phyloP scores from a whole-genome alignment of 2,113 vertebrate species.

The Monopterus albus region DNA sequence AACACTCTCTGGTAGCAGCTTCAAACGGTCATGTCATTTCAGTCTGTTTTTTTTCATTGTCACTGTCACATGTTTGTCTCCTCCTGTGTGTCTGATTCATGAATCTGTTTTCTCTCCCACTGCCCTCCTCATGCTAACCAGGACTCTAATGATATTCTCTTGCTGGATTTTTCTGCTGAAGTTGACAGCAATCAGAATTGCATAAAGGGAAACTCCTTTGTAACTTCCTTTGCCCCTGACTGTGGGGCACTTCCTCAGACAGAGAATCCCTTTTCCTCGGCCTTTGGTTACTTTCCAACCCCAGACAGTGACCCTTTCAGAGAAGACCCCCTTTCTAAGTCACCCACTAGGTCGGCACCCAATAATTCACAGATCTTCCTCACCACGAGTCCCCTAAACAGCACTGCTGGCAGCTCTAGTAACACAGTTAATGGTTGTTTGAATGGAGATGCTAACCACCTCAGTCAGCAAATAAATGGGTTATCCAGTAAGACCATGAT shows the following conservation, averaged over 20 bases:
- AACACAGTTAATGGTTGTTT: constrained; percentile 74
- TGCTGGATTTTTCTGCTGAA: constrained; percentile 96
- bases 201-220: constrained; percentile 88
- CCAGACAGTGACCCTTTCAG: constrained; percentile 92
- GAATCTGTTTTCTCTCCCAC: constrained; percentile 57
- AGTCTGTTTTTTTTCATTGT: constrained; percentile 62
- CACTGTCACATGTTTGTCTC: constrained; percentile 50
- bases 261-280: constrained; percentile 85
- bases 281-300: constrained; percentile 91
- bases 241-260: constrained; percentile 82
- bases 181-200: constrained; percentile 93
- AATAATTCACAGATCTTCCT: constrained; percentile 76
- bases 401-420: constrained; percentile 59
- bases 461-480: constrained; percentile 86
- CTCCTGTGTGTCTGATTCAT: constrained; percentile 62
- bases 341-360: constrained; percentile 71
- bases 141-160: constrained; percentile 93
- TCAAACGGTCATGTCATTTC: constrained; percentile 49
- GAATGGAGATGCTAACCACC: constrained; percentile 82
- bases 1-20: constrained; percentile 55
- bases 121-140: constrained; percentile 85
- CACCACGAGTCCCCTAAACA: constrained; percentile 76
- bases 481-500: constrained; percentile 87
- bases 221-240: constrained; percentile 80
- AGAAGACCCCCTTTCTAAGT: constrained; percentile 88